phyloP scores from a whole-genome alignment of 2,888 invertebrate genomes.

The Sesia bembeciformis region DNA sequence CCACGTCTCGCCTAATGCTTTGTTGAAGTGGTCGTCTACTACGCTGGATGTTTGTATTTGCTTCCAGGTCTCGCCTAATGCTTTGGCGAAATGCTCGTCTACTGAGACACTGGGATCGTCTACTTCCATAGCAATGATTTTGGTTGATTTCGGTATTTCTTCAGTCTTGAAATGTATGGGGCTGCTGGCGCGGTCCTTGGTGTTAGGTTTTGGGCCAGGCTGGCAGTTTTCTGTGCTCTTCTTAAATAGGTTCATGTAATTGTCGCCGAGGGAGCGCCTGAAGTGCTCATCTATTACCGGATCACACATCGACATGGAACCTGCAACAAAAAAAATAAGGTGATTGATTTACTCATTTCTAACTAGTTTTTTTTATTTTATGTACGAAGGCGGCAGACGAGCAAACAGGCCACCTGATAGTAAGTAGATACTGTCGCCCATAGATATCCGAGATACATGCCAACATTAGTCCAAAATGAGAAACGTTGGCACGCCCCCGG shows the following conservation, averaged over 20 bases:
- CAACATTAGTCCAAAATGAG: no score
- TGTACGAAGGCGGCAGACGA: no score
- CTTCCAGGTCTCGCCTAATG: constrained; percentile 88
- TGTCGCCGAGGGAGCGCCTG: constrained; percentile 89
- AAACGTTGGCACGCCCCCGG: no score
- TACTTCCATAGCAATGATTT: constrained; percentile 74
- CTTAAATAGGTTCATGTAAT: constrained; percentile 82
- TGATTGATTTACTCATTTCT: no score
- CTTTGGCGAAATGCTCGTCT: constrained; percentile 94
- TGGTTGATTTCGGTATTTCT: constrained; percentile 46
- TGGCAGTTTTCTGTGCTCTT: constrained; percentile 50
- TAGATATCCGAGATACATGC: no score
- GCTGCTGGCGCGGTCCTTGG: constrained; percentile 65
- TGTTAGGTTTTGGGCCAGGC: constrained; percentile 53
- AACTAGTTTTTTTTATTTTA: no score
- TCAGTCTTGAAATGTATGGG: constrained; percentile 60
- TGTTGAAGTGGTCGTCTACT: constrained; percentile 94
- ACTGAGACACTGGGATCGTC: constrained; percentile 78
- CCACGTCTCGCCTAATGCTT: constrained; percentile 92
- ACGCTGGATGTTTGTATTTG: constrained; percentile 77
- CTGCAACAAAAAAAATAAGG: constrained; percentile 39
- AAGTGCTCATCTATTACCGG: constrained; percentile 97
- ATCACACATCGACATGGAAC: constrained; percentile 86
- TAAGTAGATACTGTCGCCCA: no score
- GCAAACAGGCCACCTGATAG: no score